Conservation (phyloP, 1,140 invertebrate species). For the Drosophila neocordata region DNA sequence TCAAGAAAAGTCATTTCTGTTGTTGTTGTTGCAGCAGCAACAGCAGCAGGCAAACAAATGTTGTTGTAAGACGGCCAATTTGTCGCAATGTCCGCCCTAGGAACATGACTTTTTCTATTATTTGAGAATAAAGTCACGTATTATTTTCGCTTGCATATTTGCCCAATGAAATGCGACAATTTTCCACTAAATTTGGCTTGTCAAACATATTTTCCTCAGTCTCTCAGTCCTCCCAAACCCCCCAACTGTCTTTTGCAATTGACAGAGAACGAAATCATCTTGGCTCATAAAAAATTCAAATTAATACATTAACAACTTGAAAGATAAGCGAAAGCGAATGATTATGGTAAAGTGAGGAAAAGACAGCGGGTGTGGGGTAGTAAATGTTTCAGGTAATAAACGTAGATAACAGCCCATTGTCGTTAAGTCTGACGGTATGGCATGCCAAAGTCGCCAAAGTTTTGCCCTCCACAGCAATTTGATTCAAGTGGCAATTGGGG, state of each 20-base stretch:
- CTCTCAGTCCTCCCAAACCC: too few species aligned
- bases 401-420: slow-evolving; percentile 44
- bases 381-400: slow-evolving; percentile 64
- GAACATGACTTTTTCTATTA: slow-evolving; percentile 39
- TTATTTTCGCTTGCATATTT: slow-evolving; percentile 72
- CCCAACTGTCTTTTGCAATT: not conserved
- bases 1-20: not conserved
- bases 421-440: slow-evolving; percentile 43
- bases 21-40: not conserved
- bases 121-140: slow-evolving; percentile 71
- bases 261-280: not conserved
- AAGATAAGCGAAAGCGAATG: slow-evolving; percentile 38
- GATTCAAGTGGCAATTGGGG: slow-evolving; percentile 74
- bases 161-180: slow-evolving; percentile 75
- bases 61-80: slow-evolving; percentile 57
- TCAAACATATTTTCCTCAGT: slow-evolving; percentile 73
- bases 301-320: slow-evolving; percentile 72
- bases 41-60: slow-evolving; percentile 15
- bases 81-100: slow-evolving; percentile 51
- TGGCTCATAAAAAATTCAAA: slow-evolving; percentile 64
- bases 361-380: too few species aligned
- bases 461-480: slow-evolving; percentile 63
- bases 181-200: slow-evolving; percentile 79
- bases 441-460: slow-evolving; percentile 69
- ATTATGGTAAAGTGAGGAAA: not conserved